Percentiles rank a stretch among this genome's conserved stretches.
These are phyloP conservation scores for Drosophila mayaguana DNA, from an alignment of 2,888 invertebrate species.

Conservation along the genomic window DNA sequence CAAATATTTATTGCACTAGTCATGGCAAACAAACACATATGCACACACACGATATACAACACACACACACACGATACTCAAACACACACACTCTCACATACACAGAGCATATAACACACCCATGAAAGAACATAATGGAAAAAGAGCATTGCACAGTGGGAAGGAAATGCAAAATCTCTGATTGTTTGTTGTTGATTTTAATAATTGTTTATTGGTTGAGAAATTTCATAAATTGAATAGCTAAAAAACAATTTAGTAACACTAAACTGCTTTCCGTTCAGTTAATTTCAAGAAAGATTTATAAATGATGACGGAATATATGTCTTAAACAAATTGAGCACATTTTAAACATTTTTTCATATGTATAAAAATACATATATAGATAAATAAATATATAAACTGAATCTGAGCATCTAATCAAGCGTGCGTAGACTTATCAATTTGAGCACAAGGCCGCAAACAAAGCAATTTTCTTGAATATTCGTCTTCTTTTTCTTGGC, in stretches of 20 bases:
- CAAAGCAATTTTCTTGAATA: conserved; percentile 14
- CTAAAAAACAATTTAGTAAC: not conserved
- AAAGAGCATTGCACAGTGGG: conserved; percentile 63
- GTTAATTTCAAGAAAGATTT: not conserved
- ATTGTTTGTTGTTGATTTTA: not conserved
- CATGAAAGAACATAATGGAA: conserved; percentile 43
- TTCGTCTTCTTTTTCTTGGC: conserved; percentile 12
- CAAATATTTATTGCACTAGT: conserved; percentile 78
- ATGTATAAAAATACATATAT: not conserved
- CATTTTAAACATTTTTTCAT: not conserved
- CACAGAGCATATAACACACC: conserved; percentile 35
- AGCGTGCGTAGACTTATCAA: conserved; percentile 44
- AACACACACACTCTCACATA: conserved; percentile 31
- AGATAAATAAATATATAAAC: not conserved
- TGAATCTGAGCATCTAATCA: conserved; percentile 34
- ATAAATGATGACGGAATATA: not conserved
- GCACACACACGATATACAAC: conserved; percentile 13
- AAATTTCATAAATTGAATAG: not conserved
- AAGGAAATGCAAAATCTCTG: not conserved
- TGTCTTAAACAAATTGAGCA: not conserved
- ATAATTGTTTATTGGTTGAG: not conserved
- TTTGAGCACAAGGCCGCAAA: conserved; percentile 49
- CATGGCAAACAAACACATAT: conserved; percentile 54
- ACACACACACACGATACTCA: conserved; percentile 24
- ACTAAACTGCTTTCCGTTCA: not conserved